A percentile compares a stretch with the other conserved stretches of the same genome.
Evolutionary conservation across 2,113 vertebrate species (phyloP).

Genomic region (Cyanocitta stelleri): DNA sequence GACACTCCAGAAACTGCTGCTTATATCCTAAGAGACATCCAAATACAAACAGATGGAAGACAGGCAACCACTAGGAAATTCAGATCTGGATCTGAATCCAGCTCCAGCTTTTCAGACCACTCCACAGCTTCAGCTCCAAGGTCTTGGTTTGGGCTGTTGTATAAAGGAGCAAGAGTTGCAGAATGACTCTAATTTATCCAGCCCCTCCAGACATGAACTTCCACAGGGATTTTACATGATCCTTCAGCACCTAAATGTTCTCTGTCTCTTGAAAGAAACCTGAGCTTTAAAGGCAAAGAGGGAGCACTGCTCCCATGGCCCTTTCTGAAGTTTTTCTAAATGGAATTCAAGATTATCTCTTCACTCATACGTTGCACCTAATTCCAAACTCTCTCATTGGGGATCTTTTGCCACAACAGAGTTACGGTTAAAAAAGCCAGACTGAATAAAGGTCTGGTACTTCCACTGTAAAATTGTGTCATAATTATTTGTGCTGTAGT

Average conservation of each 20-base stretch:
- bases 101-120: background rate
- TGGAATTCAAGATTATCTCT: background rate
- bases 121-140: background rate
- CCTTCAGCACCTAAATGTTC: background rate
- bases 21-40: conserved; percentile 46
- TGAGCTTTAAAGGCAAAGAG: background rate
- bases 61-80: conserved; percentile 14
- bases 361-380: background rate
- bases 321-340: background rate
- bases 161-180: background rate
- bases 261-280: background rate
- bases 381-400: background rate
- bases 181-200: background rate
- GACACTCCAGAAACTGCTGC: conserved; percentile 51
- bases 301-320: background rate
- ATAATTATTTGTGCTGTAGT: background rate
- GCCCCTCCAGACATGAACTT: background rate
- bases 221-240: background rate
- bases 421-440: background rate
- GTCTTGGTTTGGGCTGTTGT: background rate
- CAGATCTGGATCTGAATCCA: conserved; percentile 18
- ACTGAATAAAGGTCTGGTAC: background rate
- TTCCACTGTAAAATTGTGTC: background rate
- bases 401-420: background rate
- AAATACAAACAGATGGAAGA: conserved; percentile 33